Percentiles rank a stretch among this genome's conserved stretches.
These are phyloP conservation scores for Hypanus sabinus DNA, from an alignment of 2,113 vertebrate species.

Conservation along the genomic window DNA sequence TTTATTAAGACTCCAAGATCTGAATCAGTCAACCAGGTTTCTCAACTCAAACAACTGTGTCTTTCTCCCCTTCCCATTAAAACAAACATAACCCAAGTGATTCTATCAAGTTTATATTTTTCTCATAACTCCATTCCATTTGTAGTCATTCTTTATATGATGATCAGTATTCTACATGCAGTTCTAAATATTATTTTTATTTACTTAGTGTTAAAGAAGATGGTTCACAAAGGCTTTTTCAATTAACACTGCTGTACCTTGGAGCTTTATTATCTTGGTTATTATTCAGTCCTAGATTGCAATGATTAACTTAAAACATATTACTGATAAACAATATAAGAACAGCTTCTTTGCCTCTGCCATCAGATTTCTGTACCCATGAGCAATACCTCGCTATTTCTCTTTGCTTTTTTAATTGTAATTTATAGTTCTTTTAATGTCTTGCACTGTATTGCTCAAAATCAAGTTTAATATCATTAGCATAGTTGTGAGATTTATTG, in stretches of 20 bases:
- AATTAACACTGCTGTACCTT: background rate
- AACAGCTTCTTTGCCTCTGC: too few species aligned
- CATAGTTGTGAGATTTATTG: too few species aligned
- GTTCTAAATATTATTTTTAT: too few species aligned
- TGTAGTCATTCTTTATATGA: background rate
- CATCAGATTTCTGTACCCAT: too few species aligned
- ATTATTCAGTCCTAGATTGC: background rate
- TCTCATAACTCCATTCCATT: background rate
- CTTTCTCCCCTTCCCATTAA: background rate
- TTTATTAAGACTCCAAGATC: background rate
- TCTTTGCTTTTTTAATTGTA: too few species aligned
- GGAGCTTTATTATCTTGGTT: background rate
- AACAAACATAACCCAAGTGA: background rate
- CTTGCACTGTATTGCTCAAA: too few species aligned
- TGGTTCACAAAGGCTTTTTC: background rate
- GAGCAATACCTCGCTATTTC: too few species aligned
- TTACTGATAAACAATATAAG: background rate
- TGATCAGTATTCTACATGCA: background rate
- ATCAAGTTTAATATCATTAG: too few species aligned
- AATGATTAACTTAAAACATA: background rate
- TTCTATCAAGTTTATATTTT: background rate
- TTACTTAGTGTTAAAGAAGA: background rate
- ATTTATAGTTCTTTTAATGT: too few species aligned
- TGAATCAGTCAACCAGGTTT: background rate
- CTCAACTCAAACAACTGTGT: background rate